Base-by-base conservation (phyloP, 2,888 invertebrate species). In the Fabriciana adippe region DNA sequence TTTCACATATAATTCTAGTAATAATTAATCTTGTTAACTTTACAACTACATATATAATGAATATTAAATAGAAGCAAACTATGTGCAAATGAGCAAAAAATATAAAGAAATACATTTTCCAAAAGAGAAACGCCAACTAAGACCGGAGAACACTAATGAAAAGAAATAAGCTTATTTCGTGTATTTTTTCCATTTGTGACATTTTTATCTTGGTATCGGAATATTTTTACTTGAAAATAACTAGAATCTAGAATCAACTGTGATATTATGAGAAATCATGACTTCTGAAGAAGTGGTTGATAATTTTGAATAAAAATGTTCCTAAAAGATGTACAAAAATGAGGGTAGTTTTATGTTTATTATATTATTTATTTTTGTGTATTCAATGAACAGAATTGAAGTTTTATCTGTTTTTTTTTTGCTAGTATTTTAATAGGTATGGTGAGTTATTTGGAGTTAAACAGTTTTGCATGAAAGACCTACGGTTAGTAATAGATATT, bases 71-170 rank as follows among this genome's bases (percentile, higher is more conserved):
- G 14, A 21, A 64, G 66, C 60, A 56, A 64, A 63, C 60, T 53
- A 60, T 55, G 63, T 55, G 61, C 67, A 70, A 70, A 70, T 63
- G 62, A 68, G 70, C 70, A 67, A 70, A 68, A 70, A 68, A 55
- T 70, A 59, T 55, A 65, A 67, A 21, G 65, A 70, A 67, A 67
- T 67, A 64, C 35, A 59, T 67, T 61, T 63, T 64, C 35, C 55
- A 50, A 62, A 57, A 63, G 65, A 31, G 51, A 48, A 48, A 50
- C 35, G 65, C 56, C 41, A 60, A 62, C 26, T 51, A 55, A 55
- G 64, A 63, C 60, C 57, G 62, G 65, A 68, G 59, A 69, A 65
- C 71, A 51, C 73, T 70, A 73, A 71, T 73, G 73, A 73, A 71
- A 73, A 70, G 69, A 71, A 73, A 69, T 71, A 68, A 69, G 51